These are phyloP conservation scores for Cygnus olor DNA, from an alignment of 2,797 vertebrate genomes.

Conservation along the genomic window DNA sequence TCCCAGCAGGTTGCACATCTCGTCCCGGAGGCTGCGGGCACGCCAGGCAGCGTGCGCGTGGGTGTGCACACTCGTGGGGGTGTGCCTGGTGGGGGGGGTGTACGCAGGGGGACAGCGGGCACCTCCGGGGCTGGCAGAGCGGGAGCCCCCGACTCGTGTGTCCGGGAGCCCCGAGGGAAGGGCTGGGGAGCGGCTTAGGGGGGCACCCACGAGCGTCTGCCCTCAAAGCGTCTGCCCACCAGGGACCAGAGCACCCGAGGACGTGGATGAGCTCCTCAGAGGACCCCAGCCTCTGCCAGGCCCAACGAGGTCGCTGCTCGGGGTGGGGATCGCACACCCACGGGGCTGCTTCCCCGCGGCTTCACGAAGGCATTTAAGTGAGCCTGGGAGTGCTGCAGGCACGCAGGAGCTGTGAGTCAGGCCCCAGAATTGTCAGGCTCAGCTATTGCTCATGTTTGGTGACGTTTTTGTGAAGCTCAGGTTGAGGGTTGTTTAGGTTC, in stretches of 20 bases:
- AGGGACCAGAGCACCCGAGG: background rate
- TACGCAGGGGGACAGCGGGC: background rate
- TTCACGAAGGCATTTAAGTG: background rate
- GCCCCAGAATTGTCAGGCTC: background rate
- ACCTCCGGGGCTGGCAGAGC: background rate
- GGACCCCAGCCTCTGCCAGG: background rate
- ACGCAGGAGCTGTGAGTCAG: background rate
- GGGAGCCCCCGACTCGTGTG: background rate
- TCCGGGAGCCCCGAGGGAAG: accelerated
- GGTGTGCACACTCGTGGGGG: too few relatives aligned
- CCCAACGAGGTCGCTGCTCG: background rate
- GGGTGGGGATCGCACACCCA: too few relatives aligned
- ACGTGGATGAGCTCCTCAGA: background rate
- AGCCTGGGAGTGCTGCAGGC: background rate
- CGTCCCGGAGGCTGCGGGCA: accelerated
- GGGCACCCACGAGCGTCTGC: accelerated
- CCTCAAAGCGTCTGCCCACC: background rate
- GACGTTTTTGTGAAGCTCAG: background rate
- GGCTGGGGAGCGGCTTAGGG: background rate
- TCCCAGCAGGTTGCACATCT: accelerated
- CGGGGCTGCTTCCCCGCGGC: accelerated
- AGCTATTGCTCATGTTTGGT: background rate
- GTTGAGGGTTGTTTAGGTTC: background rate
- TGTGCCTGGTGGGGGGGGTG: too few relatives aligned
- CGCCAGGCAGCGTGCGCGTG: background rate